Evolutionary conservation across 2,113 vertebrate genomes (phyloP).

Genomic region (Tyrannus savana): DNA sequence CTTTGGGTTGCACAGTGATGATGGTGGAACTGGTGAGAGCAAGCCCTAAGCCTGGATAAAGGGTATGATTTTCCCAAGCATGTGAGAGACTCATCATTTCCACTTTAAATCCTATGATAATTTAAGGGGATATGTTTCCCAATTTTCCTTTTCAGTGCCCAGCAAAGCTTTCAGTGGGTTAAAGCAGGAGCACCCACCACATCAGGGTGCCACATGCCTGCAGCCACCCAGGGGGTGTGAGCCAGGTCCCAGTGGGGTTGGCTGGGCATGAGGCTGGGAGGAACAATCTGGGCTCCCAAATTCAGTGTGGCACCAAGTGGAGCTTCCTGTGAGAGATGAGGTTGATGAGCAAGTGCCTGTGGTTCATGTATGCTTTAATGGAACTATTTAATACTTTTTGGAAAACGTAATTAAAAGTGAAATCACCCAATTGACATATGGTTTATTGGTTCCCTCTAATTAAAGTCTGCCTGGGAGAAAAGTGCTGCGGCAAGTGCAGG

Average conservation of each 20-base stretch:
- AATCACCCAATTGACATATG: background rate
- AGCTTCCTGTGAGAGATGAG: background rate
- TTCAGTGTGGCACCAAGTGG: background rate
- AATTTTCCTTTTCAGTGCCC: background rate
- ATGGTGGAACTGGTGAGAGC: background rate
- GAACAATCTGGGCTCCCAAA: background rate
- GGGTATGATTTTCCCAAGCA: background rate
- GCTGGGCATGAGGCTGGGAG: background rate
- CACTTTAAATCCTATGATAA: background rate
- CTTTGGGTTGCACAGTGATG: background rate
- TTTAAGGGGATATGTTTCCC: background rate
- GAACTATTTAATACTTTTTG: background rate
- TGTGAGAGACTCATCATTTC: background rate
- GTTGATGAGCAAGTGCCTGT: background rate
- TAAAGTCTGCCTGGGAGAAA: background rate
- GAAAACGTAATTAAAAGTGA: conserved; percentile 16
- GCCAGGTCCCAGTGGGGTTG: accelerated
- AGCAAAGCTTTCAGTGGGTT: background rate
- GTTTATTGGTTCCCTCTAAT: background rate
- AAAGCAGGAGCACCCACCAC: background rate
- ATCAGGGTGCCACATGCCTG: background rate
- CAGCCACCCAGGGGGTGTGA: background rate
- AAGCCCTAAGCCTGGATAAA: background rate
- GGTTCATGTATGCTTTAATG: background rate
- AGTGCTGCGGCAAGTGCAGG: accelerated